Conservation (phyloP, 2,888 invertebrate genomes). For the Folsomia candida region DNA sequence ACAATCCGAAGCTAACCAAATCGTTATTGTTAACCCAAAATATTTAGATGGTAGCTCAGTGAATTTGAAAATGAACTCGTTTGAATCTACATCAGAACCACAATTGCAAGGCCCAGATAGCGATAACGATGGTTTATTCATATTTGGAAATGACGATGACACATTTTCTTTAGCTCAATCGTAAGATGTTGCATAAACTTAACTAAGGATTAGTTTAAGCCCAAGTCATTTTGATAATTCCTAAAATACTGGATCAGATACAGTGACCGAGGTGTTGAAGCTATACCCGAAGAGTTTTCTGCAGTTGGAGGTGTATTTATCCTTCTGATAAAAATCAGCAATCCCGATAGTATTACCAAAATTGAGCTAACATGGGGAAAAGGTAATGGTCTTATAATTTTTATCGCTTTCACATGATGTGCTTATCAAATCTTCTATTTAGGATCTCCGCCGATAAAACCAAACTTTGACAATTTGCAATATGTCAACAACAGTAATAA, state of each 20-base stretch:
- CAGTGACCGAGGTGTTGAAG: background rate
- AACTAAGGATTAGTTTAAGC: background rate
- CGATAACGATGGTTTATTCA: background rate
- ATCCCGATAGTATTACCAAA: background rate
- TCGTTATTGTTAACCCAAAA: conserved; percentile 16
- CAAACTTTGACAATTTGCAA: no score
- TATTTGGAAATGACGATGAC: conserved; percentile 21
- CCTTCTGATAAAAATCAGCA: background rate
- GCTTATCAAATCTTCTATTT: no score
- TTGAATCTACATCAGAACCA: background rate
- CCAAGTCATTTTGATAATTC: no score
- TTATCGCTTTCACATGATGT: no score
- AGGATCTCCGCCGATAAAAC: no score
- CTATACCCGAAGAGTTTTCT: background rate
- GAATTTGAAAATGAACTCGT: background rate
- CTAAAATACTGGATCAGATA: background rate
- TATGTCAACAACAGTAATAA: no score
- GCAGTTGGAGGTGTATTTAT: background rate
- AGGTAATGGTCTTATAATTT: no score
- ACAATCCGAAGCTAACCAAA: background rate
- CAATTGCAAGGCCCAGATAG: background rate
- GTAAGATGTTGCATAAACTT: background rate
- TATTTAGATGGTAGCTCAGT: conserved; percentile 16
- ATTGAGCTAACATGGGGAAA: background rate
- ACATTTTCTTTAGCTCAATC: conserved; percentile 5